These are phyloP conservation scores for Silurus meridionalis DNA, from an alignment of 2,113 vertebrate species.

Conservation along the genomic window DNA sequence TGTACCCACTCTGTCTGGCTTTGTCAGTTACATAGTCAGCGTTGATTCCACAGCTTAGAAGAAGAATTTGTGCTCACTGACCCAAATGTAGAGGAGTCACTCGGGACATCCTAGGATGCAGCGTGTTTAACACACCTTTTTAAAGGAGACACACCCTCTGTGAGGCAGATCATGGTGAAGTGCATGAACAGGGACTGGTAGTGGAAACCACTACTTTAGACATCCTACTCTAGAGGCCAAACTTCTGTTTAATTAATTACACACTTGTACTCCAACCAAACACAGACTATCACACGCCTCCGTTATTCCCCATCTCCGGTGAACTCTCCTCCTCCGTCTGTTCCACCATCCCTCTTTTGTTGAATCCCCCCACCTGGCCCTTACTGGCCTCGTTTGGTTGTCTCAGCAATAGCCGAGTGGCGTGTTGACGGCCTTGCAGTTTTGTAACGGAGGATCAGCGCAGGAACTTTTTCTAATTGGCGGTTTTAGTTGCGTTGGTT, in stretches of 20 bases:
- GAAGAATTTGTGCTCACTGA: neutral
- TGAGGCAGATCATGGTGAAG: neutral
- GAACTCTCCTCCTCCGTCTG: conserved; percentile 40
- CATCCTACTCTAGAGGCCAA: neutral
- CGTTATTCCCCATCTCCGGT: neutral
- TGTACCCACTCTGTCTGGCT: neutral
- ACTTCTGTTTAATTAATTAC: neutral
- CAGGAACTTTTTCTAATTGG: conserved; percentile 70
- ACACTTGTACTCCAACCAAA: neutral
- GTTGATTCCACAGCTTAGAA: neutral
- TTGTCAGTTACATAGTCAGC: neutral
- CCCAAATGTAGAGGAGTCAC: neutral
- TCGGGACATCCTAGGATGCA: neutral
- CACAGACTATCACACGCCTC: neutral
- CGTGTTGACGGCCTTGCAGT: conserved; percentile 57
- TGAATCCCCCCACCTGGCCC: neutral
- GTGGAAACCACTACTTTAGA: neutral
- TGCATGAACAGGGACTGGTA: neutral
- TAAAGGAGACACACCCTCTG: neutral
- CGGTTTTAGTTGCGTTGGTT: conserved; percentile 68
- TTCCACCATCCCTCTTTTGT: conserved; percentile 39
- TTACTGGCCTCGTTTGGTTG: conserved; percentile 35
- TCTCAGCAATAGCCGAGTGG: conserved; percentile 34
- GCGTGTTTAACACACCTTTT: neutral
- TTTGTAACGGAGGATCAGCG: conserved; percentile 63